Percentiles rank a stretch among this genome's conserved stretches.
Conservation (phyloP, 1,140 invertebrate species). For the Drosophila lini region DNA sequence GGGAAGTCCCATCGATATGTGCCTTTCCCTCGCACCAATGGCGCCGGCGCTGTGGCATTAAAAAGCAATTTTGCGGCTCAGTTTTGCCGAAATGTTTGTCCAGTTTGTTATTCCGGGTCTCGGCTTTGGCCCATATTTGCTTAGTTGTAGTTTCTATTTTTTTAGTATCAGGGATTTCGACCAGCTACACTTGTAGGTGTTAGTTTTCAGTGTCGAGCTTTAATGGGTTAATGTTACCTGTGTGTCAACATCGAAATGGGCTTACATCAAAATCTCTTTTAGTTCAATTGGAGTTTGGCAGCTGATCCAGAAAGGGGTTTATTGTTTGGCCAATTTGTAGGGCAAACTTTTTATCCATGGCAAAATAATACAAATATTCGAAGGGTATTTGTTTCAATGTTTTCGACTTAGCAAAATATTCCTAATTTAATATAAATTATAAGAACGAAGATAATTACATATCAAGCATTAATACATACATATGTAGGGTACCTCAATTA, state of each 20-base stretch:
- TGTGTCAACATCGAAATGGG: slow-evolving; percentile 32
- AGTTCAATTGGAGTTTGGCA: background rate
- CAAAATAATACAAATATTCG: background rate
- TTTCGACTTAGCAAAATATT: too few species aligned
- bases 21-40: background rate
- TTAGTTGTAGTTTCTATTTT: slow-evolving; percentile 32
- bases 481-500: too few species aligned
- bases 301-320: background rate
- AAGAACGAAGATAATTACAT: too few species aligned
- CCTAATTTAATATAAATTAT: too few species aligned
- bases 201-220: slow-evolving; percentile 15
- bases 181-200: slow-evolving; percentile 28
- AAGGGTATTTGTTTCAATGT: too few species aligned
- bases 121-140: slow-evolving; percentile 22
- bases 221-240: slow-evolving; percentile 35
- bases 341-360: background rate
- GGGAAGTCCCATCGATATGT: slow-evolving; percentile 7
- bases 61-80: slow-evolving; percentile 63
- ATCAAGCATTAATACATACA: too few species aligned
- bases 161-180: slow-evolving; percentile 5
- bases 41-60: slow-evolving; percentile 30
- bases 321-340: background rate
- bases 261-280: slow-evolving; percentile 15
- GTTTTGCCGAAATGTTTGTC: slow-evolving; percentile 51
- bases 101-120: slow-evolving; percentile 21